Base-by-base conservation (phyloP, 2,113 vertebrate genomes). In the Eurypyga helias region DNA sequence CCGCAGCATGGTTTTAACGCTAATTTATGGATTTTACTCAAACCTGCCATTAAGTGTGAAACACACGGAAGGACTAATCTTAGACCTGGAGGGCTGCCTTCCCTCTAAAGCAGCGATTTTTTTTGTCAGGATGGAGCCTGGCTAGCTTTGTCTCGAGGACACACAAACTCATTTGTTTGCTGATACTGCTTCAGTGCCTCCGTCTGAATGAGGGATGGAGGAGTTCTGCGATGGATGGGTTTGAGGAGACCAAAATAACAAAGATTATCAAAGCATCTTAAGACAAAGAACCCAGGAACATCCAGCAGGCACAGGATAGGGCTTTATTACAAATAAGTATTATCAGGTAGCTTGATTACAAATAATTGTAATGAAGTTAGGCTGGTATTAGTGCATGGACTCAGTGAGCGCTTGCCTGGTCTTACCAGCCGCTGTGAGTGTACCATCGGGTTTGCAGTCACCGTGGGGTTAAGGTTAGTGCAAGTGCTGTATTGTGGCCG, bases 301-400 rank as follows among this genome's bases (percentile, higher is more conserved):
- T n/a, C n/a, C n/a, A n/a, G 13, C 70, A 15, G 16, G 51, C 11
- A 31, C 10, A 23, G 26, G 17, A 31, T 9, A 82, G 54, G 23
- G 23, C 25, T 79, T 84, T 61, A 19, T 48, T 46, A 10, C 29
- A 66, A 66, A 65, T 51, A 43, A 21, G 4, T 45, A 7, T 57
- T 36, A 25, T 15, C 10, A 25, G 24, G 36, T 28, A 21, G 43
- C 11, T 82, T 57, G 72, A 15, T 48, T 69, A 17, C 26, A 70
- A 36, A 24, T 34, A 64, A 20, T 14, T 46, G 8, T 65, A 51
- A 17, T 26, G 17, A 24, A 77, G 14, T 58, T 49, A 71, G 49
- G 6, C 33, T 48, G 25, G 23, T 51, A 13, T 3, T 38, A 26
- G 33, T 11, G 17, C 2, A 0, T 17, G 21, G 46, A 45, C 45